phyloP scores from a whole-genome alignment of 2,113 vertebrate species.

The Lanius ludovicianus region DNA sequence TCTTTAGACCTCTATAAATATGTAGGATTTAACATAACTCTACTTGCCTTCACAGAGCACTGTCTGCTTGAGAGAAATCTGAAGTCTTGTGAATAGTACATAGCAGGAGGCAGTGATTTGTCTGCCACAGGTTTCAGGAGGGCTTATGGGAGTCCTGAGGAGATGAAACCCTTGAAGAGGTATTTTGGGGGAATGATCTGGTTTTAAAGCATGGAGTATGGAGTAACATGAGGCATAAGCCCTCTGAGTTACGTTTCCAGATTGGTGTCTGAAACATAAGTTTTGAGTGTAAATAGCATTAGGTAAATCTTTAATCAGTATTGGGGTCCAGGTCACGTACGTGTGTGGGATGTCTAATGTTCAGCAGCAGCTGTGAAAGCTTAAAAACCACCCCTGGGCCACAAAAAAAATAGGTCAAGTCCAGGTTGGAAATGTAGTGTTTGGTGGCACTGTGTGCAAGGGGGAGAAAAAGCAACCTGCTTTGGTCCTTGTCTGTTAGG shows the following conservation, averaged over 20 bases:
- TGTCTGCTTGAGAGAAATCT: not conserved
- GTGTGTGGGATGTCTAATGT: rapidly evolving
- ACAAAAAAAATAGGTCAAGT: not conserved
- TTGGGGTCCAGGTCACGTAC: not conserved
- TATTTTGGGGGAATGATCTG: not conserved
- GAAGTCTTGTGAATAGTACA: not conserved
- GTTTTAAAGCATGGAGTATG: not conserved
- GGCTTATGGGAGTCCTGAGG: not conserved
- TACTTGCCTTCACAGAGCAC: not conserved
- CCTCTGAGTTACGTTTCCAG: not conserved
- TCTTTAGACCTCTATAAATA: not conserved
- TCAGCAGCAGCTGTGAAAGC: not conserved
- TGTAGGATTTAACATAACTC: not conserved
- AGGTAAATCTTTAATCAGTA: not conserved
- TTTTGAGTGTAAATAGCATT: not conserved
- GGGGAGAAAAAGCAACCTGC: not conserved
- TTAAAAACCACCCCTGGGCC: not conserved
- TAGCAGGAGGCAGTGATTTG: not conserved
- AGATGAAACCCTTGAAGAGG: not conserved
- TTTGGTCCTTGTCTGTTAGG: not conserved
- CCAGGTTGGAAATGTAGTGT: not conserved
- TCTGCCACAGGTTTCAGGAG: not conserved
- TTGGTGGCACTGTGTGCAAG: not conserved
- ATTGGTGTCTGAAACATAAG: not conserved
- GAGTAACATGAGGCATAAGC: not conserved